Base-by-base conservation (phyloP, 1,140 invertebrate genomes). In the Homarus americanus region DNA sequence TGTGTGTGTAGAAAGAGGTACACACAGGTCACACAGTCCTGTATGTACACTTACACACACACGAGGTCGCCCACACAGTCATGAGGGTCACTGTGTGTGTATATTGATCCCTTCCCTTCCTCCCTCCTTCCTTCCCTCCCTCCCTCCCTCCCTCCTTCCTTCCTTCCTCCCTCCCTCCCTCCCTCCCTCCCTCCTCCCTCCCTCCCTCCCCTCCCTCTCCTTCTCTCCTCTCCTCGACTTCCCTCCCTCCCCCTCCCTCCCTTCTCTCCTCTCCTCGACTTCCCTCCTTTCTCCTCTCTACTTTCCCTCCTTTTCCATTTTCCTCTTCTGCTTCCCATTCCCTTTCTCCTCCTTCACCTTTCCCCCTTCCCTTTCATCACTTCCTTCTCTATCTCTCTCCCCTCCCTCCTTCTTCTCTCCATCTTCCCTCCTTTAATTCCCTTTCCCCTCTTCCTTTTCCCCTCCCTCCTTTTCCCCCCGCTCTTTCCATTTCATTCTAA, bases 11-110 rank as follows among this genome's bases (percentile, higher is more conserved):
- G n/a, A n/a, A n/a, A n/a, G n/a, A n/a, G n/a, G n/a, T n/a, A n/a
- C n/a, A n/a, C n/a, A n/a, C n/a, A 79, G 34, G 40, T n/a, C 75
- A 78, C 75, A 78, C 75, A 78, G 10, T 36, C 9, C 4, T 32
- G 36, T 32, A 38, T 40, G 36, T 10, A 38, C 75, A 78, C 75
- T 9, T 32, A 78, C 38, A 78, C 38, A 34, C 75, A 78, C 75
- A 78, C 38, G 36, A 10, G 36, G 10, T 7, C 75, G 36, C 38
- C 4, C 75, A 78, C 75, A 40, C 75, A 78, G 4, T 36, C 75
- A 78, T n/a, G n/a, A n/a, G n/a, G n/a, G n/a, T n/a, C n/a, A n/a
- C n/a, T n/a, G n/a, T n/a, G n/a, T n/a, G n/a, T 40, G 36, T n/a
- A 34, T 9, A n/a, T 20, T 72, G 5, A 5, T 24, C 66, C 66